Evolutionary conservation across 2,888 invertebrate species (phyloP), one percentile per base, ranked within the genome.

Genomic region (Lordiphosa fenestrarum): DNA sequence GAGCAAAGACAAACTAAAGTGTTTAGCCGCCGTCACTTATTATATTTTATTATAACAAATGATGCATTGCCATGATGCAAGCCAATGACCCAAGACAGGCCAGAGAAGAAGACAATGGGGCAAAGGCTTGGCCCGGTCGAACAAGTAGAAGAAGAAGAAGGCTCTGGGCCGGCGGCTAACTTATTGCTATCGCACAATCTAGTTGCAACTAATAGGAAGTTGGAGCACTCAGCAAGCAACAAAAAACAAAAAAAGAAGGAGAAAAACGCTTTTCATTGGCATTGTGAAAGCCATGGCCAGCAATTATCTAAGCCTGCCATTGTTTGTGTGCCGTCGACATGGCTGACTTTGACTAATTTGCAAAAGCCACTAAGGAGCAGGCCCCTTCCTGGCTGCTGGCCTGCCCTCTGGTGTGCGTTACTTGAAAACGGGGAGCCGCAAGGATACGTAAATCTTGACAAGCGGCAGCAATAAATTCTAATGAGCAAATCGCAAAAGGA

Each of bases 391-490:
- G n/a, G 49, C 37, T 19, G 35, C 46, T 53, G 54, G 53, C 49
- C 66, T 68, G 73, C 68, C 80, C 82, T 80, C 69, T 76, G 71
- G n/a, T n/a, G n/a, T n/a, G n/a, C n/a, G n/a, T n/a, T n/a, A n/a
- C n/a, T n/a, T n/a, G n/a, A n/a, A n/a, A 61, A 55, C 63, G 53
- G 42, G 47, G 25, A 48, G 53, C 66, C 59, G 70, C 65, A 86
- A 86, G 86, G 86, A 86, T 86, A 85, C 86, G 87, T 86, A 86
- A 86, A 86, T 86, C 83, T 85, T 81, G 72, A 75, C 82, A 80
- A 73, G 72, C 72, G 74, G 82, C 71, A 68, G 80, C 84, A 74
- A 86, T 86, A 85, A 86, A 86, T 86, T 85, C 84, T 72, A 81
- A 76, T 75, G 81, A 81, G 77, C 83, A 74, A 80, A 76, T 73